Evolutionary conservation across 1,140 invertebrate genomes (phyloP), one percentile per base, ranked within the genome.

Genomic region (Cyclina sinensis): DNA sequence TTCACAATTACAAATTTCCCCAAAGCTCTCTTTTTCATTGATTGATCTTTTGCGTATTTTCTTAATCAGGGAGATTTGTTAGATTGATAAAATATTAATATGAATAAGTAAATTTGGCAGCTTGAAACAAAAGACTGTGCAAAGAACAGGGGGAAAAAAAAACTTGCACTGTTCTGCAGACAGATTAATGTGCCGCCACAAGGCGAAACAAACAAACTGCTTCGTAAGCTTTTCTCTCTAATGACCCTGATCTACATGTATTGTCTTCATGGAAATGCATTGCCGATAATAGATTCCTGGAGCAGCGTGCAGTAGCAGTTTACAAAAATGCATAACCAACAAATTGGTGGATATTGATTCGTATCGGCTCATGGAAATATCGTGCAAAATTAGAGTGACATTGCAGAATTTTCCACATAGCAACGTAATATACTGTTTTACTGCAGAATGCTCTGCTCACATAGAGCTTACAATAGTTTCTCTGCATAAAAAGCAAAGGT

Each of bases 321-420:
- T 39, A 39, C 39, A 74, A 74, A 74, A 74, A 74, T 74, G 70
- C 70, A 74, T 39, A 74, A 74, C 37, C 37, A 74, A 43, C 70
- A 74, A 70, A 74, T 39, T 46, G 35, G 70, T 48, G 39, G 37
- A 74, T 74, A 74, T 74, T 74, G 70, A 74, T 74, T 70, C 9
- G 65, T 70, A 70, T 70, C 12, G 62, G 62, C n/a, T 21, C 57
- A 27, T 62, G 57, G 57, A 70, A 37, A 14, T n/a, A 37, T n/a
- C 9, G 65, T 70, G 65, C 65, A 70, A 39, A 37, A 70, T 70
- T 70, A 70, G 35, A 39, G 37, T 35, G 35, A 70, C 65, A 37
- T 37, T 35, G 35, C 65, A 70, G 65, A 70, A 70, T 14, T 70
- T 37, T n/a, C 14, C 35, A 27, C 65, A 70, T 39, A 70, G 65